Base-by-base conservation (phyloP, 2,888 invertebrate species). In the Craniophora ligustri region DNA sequence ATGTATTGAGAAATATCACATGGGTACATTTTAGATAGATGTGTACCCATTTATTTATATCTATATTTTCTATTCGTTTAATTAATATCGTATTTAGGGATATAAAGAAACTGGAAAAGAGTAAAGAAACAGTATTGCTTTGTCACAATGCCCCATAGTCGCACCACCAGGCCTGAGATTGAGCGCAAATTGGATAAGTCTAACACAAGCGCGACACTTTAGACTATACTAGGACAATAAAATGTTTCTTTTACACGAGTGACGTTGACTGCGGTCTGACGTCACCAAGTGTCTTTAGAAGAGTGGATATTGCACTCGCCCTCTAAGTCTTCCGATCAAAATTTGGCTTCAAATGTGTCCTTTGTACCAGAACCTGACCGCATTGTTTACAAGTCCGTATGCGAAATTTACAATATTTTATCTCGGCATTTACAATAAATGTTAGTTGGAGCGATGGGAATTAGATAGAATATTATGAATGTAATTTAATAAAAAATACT, bases 211-310 rank as follows among this genome's bases (percentile, higher is more conserved):
- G 84, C 86, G 85, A 83, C 84, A 89, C 81, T 85, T 86, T 91
- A 91, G 92, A 91, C 91, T 92, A 80, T 88, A 90, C 87, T 91
- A 89, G 86, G 92, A 93, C 93, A 93, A 93, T 93, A 93, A 86
- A 81, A 76, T 64, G 75, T 81, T 79, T 86, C 83, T 84, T 81
- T 86, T 83, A 86, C 86, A 84, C 81, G 70, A 73, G 70, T 79
- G 81, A 78, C 78, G 80, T 67, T 58, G 59, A 18, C 63, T 57
- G 41, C 15, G 45, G 35, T 41, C 54, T 57, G 55, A 58, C 66
- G 75, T 75, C 60, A 73, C 63, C 38, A 54, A 66, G 76, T 81
- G 75, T 66, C 64, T 73, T 76, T 74, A 68, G 36, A 55, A 36
- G 74, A 76, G 80, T 76, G 76, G 46, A 39, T 74, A 63, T 69